Base-by-base conservation (phyloP, 2,888 invertebrate genomes). In the Sarcophaga subvicina region DNA sequence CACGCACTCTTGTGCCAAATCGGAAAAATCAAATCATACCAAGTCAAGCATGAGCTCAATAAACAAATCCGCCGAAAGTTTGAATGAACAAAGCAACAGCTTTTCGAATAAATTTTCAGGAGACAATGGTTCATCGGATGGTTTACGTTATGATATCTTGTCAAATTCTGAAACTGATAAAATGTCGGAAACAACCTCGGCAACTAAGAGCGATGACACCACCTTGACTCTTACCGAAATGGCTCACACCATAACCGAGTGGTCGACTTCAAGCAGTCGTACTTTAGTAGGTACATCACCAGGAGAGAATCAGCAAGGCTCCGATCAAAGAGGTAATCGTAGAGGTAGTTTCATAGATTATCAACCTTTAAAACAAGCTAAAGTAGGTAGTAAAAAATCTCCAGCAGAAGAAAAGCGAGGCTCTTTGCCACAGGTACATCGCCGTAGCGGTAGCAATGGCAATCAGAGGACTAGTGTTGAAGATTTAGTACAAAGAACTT, bases 261-360 rank as follows among this genome's bases (percentile, higher is more conserved):
- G 97, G 97, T 97, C 97, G 0, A 96, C 96, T 1, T 97, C 97
- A 88, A 96, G 96, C 25, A 97, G 96, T 90, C 96, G 96, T 81
- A 96, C 96, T 0, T 94, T 97, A 11, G 95, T 96, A 67, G 96
- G 95, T 14, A 90, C 89, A 3, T 80, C 89, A 10, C 95, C 96
- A 59, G 94, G 94, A 17, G 94, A 94, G 84, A 94, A 88, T 72
- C 80, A 87, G 11, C 88, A 81, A 47, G 88, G 88, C n/a, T 20
- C 62, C 2, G 90, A 90, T 64, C 87, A 88, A 67, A 82, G 88
- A 49, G 86, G 85, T 47, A 88, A 80, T 59, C 88, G 90, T 60
- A 89, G 90, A 80, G 89, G 91, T 17, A 90, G 90, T 70, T 90
- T 89, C 37, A 91, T 92, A 80, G 93, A 92, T 75, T 92, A 93